Evolutionary conservation across 1,140 invertebrate species (phyloP).

Genomic region (Drosophila miranda): DNA sequence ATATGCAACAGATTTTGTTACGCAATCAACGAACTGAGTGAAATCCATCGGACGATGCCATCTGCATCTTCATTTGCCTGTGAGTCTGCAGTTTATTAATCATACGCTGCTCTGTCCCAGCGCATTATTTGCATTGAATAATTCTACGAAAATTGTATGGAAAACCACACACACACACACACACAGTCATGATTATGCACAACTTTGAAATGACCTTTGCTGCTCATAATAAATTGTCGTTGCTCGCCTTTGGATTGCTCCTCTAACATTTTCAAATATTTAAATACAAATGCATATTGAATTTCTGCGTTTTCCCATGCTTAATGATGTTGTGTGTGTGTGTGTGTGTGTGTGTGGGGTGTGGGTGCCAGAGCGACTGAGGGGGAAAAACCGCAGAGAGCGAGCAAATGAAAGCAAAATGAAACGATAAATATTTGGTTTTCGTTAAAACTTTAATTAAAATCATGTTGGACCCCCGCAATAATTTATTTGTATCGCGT

Average conservation of each 20-base stretch:
- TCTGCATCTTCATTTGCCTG: background rate
- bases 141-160: conserved; percentile 28
- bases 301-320: conserved; percentile 48
- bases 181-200: conserved; percentile 39
- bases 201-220: conserved; percentile 69
- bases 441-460: conserved; percentile 81
- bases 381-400: conserved; percentile 49
- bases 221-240: conserved; percentile 63
- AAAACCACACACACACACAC: conserved; percentile 11
- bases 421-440: conserved; percentile 80
- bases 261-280: conserved; percentile 61
- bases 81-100: conserved; percentile 61
- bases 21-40: conserved; percentile 53
- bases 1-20: conserved; percentile 72
- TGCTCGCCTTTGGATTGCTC: conserved; percentile 5
- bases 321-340: conserved; percentile 53
- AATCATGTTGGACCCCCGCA: conserved; percentile 70
- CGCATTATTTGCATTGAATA: conserved; percentile 35
- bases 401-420: conserved; percentile 74
- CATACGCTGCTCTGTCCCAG: conserved; percentile 44
- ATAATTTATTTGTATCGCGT: conserved; percentile 73
- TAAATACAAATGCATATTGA: conserved; percentile 64
- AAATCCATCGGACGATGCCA: conserved; percentile 6
- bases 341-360: background rate
- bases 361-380: background rate